phyloP scores from a whole-genome alignment of 1,140 invertebrate genomes.

The Dermatophagoides farinae region DNA sequence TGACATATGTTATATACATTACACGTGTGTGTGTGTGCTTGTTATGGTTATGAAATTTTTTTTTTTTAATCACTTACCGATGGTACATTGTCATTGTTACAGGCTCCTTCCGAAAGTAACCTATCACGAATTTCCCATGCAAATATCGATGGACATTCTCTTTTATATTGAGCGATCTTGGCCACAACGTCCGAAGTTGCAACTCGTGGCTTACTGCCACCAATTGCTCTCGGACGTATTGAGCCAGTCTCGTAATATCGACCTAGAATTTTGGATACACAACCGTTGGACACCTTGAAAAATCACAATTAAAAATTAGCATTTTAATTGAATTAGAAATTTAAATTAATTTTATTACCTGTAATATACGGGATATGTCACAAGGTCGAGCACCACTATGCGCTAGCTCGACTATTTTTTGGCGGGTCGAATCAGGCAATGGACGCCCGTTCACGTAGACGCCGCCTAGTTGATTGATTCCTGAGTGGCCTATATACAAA shows the following conservation, averaged over 20 bases:
- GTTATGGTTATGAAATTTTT: not conserved
- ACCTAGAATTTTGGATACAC: slow-evolving; percentile 81
- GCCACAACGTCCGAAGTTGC: slow-evolving; percentile 79
- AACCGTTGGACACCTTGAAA: slow-evolving; percentile 52
- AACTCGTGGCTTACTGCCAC: slow-evolving; percentile 84
- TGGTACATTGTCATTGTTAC: slow-evolving; percentile 97
- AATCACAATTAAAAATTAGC: not conserved
- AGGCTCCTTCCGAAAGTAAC: slow-evolving; percentile 82
- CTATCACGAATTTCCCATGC: slow-evolving; percentile 94
- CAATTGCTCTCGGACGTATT: slow-evolving; percentile 81
- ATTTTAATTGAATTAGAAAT: not conserved
- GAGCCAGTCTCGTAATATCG: slow-evolving; percentile 97
- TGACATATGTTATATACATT: too few species aligned
- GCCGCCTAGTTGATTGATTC: slow-evolving; percentile 92
- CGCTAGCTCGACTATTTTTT: slow-evolving; percentile 88
- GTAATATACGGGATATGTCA: slow-evolving; percentile 89
- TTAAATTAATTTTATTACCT: slow-evolving; percentile 35
- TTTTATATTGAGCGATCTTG: slow-evolving; percentile 85
- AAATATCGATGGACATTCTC: slow-evolving; percentile 91
- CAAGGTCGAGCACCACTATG: slow-evolving; percentile 89
- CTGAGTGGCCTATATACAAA: slow-evolving; percentile 52
- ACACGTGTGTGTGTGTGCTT: too few species aligned
- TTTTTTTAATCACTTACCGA: slow-evolving; percentile 57
- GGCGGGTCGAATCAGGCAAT: slow-evolving; percentile 76
- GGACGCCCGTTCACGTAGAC: slow-evolving; percentile 93